Conservation (phyloP, 30 jellyfish, hydroid and myxozoan species). For the Aurelia coerulea region DNA sequence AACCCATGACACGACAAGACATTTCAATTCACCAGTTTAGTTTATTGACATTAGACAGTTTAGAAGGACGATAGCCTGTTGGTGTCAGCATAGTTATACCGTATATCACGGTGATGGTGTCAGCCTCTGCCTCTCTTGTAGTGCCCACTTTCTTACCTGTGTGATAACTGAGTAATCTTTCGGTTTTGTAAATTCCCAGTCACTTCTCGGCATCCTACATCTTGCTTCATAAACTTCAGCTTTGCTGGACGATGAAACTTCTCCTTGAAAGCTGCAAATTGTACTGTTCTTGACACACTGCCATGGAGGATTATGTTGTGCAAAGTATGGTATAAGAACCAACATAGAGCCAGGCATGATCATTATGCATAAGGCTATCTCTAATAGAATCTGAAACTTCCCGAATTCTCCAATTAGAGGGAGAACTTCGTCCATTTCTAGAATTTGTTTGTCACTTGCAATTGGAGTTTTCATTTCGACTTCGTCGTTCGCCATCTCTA, state of each 20-base stretch:
- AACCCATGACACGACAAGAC: too few relatives aligned
- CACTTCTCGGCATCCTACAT: conserved; percentile 72
- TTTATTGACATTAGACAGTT: too few relatives aligned
- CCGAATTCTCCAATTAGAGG: conserved; percentile 96
- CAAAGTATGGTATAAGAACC: conserved; percentile 77
- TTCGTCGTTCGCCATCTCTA: too few relatives aligned
- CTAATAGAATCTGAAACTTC: conserved; percentile 77
- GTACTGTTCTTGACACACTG: conserved; percentile 87
- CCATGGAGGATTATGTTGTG: conserved; percentile 96
- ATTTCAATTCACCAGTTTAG: too few relatives aligned
- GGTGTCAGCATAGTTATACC: too few relatives aligned
- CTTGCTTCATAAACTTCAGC: conserved; percentile 14
- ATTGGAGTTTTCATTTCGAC: background rate
- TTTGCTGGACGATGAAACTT: conserved; percentile 17
- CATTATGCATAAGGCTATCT: conserved; percentile 70
- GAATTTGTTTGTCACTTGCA: too few relatives aligned
- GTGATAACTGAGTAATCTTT: conserved; percentile 78
- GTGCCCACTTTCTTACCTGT: conserved; percentile 20
- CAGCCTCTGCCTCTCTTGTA: too few relatives aligned
- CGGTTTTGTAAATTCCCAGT: conserved; percentile 71
- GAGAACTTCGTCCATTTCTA: conserved; percentile 69
- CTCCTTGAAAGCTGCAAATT: conserved; percentile 72
- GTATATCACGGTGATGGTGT: too few relatives aligned
- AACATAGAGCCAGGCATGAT: conserved; percentile 79
- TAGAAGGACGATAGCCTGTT: too few relatives aligned